Evolutionary conservation across 2,797 vertebrate species (phyloP).

Genomic region (Peromyscus eremicus): DNA sequence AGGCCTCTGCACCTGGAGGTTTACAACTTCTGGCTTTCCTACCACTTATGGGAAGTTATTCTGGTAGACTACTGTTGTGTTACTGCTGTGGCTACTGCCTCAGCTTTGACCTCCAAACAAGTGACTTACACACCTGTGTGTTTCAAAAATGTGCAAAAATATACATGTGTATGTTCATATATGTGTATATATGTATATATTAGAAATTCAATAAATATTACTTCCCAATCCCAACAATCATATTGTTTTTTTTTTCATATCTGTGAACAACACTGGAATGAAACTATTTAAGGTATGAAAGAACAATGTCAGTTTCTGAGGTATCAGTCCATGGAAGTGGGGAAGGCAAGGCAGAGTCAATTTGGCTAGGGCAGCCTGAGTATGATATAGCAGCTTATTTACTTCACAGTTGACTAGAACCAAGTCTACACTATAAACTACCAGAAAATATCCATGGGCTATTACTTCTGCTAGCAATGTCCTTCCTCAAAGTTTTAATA

Average conservation of each 20-base stretch:
- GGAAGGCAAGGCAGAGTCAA: neutral
- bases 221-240: neutral
- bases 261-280: neutral
- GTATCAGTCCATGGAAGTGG: neutral
- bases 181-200: neutral
- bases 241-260: neutral
- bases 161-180: neutral
- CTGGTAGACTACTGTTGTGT: neutral
- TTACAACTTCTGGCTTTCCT: neutral
- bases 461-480: neutral
- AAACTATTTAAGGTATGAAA: neutral
- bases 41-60: neutral
- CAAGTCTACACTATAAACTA: neutral
- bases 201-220: neutral
- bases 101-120: neutral
- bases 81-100: neutral
- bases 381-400: neutral
- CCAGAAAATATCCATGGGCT: neutral
- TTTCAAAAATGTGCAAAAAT: neutral
- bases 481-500: neutral
- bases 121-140: neutral
- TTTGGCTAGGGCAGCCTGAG: rapidly evolving
- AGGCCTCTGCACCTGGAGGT: rapidly evolving
- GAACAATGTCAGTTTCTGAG: neutral
- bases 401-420: neutral